Conservation (phyloP, 2,888 invertebrate species). For the Parnassius apollo region DNA sequence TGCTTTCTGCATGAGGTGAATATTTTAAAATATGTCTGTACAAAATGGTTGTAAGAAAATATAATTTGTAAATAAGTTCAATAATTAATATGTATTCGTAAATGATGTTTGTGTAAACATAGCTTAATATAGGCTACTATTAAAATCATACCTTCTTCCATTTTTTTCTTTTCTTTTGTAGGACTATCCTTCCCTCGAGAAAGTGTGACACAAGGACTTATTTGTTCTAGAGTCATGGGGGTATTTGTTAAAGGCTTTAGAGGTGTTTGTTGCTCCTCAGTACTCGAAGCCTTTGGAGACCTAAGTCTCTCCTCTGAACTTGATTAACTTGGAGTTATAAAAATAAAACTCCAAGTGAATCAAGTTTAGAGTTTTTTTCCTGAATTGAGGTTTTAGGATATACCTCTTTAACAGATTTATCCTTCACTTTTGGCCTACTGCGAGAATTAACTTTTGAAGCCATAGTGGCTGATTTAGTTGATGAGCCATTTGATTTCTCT, state of each 20-base stretch:
- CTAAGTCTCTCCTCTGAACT: constrained; percentile 60
- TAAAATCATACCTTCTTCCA: constrained; percentile 55
- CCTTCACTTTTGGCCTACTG: too few relatives aligned
- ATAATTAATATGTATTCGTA: too few relatives aligned
- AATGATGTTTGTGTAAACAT: too few relatives aligned
- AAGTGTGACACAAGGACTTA: constrained; percentile 78
- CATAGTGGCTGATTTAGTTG: neutral
- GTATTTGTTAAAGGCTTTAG: constrained; percentile 26
- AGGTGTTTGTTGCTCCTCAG: neutral
- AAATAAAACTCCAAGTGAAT: too few relatives aligned
- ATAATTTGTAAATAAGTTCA: too few relatives aligned
- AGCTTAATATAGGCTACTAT: too few relatives aligned
- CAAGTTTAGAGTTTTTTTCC: neutral
- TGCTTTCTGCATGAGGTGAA: too few relatives aligned
- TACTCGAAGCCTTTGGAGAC: constrained; percentile 48
- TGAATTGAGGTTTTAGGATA: neutral
- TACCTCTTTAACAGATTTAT: neutral
- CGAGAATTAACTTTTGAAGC: too few relatives aligned
- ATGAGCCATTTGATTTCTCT: neutral
- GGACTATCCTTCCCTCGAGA: constrained; percentile 82
- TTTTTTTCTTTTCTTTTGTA: constrained; percentile 77
- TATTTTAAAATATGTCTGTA: too few relatives aligned
- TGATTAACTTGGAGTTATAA: constrained; percentile 53
- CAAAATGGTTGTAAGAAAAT: too few relatives aligned
- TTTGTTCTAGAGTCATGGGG: constrained; percentile 53